Evolutionary conservation across 2,797 vertebrate genomes (phyloP).

Genomic region (Peromyscus attwateri): DNA sequence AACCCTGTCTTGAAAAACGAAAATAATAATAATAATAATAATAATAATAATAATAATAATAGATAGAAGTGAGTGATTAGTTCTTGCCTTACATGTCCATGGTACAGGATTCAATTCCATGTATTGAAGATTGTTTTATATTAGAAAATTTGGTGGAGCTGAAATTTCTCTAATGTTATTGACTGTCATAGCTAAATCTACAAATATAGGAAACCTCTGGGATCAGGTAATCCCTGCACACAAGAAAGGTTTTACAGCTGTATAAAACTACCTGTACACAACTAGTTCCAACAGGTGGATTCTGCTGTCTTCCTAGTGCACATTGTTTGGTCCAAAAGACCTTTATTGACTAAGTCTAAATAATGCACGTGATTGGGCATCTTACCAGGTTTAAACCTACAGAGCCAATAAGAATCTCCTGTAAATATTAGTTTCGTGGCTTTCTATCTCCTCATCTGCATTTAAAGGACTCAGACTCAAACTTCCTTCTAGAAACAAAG

Average conservation of each 20-base stretch:
- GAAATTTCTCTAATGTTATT: background rate
- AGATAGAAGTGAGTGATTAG: background rate
- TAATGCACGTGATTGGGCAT: background rate
- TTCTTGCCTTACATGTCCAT: background rate
- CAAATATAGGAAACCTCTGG: background rate
- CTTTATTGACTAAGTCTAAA: background rate
- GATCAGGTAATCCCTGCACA: background rate
- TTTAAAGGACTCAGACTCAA: background rate
- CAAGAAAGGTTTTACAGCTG: background rate
- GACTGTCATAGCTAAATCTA: background rate
- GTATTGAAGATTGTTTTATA: background rate
- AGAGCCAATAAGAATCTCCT: background rate
- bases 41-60: background rate
- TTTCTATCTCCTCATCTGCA: background rate
- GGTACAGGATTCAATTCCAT: background rate
- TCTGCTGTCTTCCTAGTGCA: background rate
- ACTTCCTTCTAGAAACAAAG: background rate
- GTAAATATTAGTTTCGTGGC: constrained; percentile 12
- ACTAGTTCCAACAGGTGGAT: background rate
- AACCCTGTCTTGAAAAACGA: no score
- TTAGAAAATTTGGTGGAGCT: background rate
- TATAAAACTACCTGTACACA: background rate
- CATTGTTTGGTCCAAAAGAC: background rate
- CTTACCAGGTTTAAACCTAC: background rate
- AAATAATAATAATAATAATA: no score